Evolutionary conservation across 2,888 invertebrate genomes (phyloP), one percentile per base, ranked within the genome.

Genomic region (Andricus quercusramuli): DNA sequence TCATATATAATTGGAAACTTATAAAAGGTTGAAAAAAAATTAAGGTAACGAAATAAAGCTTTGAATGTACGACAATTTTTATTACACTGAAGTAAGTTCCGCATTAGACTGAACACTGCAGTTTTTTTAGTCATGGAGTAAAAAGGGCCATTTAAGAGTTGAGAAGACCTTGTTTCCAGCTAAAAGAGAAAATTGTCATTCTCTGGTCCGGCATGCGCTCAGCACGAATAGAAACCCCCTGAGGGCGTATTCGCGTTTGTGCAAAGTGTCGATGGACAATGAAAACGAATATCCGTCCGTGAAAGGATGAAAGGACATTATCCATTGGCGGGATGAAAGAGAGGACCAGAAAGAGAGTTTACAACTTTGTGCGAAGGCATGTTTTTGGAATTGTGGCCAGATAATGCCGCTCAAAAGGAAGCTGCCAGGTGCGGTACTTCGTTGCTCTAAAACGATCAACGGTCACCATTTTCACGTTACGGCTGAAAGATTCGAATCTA

Each of bases 301-400:
- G 85, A 85, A 88, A 84, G 87, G 86, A 89, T 89, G 87, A 90
- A 90, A 85, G 88, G 83, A 89, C 88, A 89, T 89, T 89, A 88
- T 90, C 85, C 81, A 82, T 87, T 85, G 83, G 78, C 74, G 78
- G 80, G 81, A 85, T 65, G 78, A 85, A 88, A 88, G 85, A 81
- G 82, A 83, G 80, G 83, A 77, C 84, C 82, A 85, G 85, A 85
- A 87, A 85, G 80, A 86, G 85, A 87, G 86, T 83, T 86, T 86
- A 86, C 86, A 86, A 89, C 86, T 89, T 86, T 86, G 88, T 84
- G 88, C 86, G 85, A 88, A 89, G 89, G 86, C 89, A 90, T 88
- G 90, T 89, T 90, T 89, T 87, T 86, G 84, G 82, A 83, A 86
- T 89, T 90, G 90, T 90, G 86, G 83, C 85, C 56, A 83, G 86